Evolutionary conservation across 2,888 invertebrate species (phyloP), one percentile per base, ranked within the genome.

Genomic region (Tricholauxania praeusta): DNA sequence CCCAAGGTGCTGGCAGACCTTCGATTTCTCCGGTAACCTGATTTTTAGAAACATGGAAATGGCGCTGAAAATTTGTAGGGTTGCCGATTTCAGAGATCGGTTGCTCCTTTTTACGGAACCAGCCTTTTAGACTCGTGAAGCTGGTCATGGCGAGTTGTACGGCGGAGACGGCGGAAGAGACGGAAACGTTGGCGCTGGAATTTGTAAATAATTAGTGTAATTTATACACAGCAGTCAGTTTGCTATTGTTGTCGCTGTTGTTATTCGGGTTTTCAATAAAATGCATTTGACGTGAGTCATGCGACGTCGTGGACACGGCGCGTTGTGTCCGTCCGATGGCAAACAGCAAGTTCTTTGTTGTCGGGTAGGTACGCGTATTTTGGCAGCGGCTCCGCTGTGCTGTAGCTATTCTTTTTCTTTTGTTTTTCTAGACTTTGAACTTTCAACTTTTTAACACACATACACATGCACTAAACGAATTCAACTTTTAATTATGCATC

Each of bases 31-130:
- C 96, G 0, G 96, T 95, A 79, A 91, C 89, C 12, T 91, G 90
- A 86, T 97, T 94, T 81, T 93, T 93, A 78, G 93, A 94, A 32
- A 97, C 96, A 87, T 97, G 96, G 82, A 96, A 93, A 81, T 94
- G 91, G 81, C 95, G 94, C 77, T 93, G 92, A 19, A 97, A 95
- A 83, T 94, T 93, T 12, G 94, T 96, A 2, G 97, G 97, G 79
- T 91, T 89, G 3, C 96, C 94, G 76, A 96, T 96, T 79, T 87
- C 86, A 19, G 87, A 87, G 71, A 87, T 87, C 73, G 84, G 85
- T 10, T 39, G 39, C 74, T 87, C 86, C 82, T 87, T 87, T 78
- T 87, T 87, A 63, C 83, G 85, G 73, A 86, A 87, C 87, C 87
- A 87, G 55, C 82, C 81, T 74, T 82, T 84, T 51, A 83, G 77